Evolutionary conservation across 2,797 vertebrate species (phyloP).

Genomic region (Anguilla obscura): DNA sequence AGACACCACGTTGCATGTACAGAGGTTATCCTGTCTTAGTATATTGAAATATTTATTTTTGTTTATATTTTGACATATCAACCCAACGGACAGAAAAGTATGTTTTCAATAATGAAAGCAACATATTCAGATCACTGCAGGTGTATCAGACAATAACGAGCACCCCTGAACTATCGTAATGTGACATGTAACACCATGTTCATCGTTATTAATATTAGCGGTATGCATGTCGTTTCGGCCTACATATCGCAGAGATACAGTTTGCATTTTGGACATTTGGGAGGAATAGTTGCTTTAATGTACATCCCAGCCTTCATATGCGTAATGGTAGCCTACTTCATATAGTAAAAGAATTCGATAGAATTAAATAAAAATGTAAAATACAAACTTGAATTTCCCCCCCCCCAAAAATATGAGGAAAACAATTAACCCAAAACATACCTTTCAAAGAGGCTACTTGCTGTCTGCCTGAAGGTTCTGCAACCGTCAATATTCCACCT

Average conservation of each 20-base stretch:
- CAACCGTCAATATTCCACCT: slow-evolving; percentile 61
- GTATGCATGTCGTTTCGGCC: background rate
- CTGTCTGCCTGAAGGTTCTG: slow-evolving; percentile 49
- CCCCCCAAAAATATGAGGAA: too few species aligned
- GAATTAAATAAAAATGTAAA: background rate
- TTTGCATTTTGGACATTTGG: background rate
- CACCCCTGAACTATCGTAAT: background rate
- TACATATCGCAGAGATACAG: background rate
- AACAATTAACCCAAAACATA: slow-evolving; percentile 38
- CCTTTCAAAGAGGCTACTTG: slow-evolving; percentile 53
- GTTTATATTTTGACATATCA: background rate
- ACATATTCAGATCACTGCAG: background rate
- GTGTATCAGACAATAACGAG: background rate
- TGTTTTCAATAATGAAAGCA: background rate
- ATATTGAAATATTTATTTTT: background rate
- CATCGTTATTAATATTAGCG: background rate
- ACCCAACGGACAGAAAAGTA: background rate
- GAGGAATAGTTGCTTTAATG: background rate
- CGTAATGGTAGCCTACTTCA: background rate
- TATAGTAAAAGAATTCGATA: background rate
- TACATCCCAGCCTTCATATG: background rate
- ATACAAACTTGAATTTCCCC: background rate
- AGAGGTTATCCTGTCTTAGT: background rate
- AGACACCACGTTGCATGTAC: background rate
- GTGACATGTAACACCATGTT: background rate